These are phyloP conservation scores for Drosophila suboccidentalis DNA, from an alignment of 2,888 invertebrate genomes.

Conservation along the genomic window DNA sequence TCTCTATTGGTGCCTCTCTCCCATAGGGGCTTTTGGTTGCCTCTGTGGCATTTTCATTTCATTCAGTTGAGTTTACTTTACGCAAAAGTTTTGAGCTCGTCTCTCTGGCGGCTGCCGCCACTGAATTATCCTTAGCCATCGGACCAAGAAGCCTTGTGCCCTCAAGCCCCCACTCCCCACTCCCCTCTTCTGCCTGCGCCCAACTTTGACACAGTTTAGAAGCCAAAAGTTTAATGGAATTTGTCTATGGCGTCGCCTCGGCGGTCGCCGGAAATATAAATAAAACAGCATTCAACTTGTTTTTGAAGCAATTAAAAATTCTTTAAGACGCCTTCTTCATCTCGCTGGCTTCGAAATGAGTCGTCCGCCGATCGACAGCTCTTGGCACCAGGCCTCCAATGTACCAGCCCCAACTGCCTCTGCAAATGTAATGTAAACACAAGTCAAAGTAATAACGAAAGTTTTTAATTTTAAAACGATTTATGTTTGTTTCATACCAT, in stretches of 20 bases:
- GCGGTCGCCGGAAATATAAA: slow-evolving; percentile 73
- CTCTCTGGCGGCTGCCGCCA: slow-evolving; percentile 62
- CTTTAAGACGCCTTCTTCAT: slow-evolving; percentile 63
- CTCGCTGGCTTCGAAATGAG: slow-evolving; percentile 40
- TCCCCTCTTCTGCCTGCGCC: slow-evolving; percentile 27
- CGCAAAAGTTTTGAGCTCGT: slow-evolving; percentile 72
- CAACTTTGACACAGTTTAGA: slow-evolving; percentile 81
- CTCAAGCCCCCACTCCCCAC: background rate
- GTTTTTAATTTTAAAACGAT: slow-evolving; percentile 63
- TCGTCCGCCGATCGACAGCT: slow-evolving; percentile 42
- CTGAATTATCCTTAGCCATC: slow-evolving; percentile 78
- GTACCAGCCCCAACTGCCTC: slow-evolving; percentile 20
- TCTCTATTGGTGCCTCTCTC: slow-evolving; percentile 11
- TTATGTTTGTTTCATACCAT: slow-evolving; percentile 47
- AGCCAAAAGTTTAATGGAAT: slow-evolving; percentile 81
- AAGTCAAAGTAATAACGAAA: slow-evolving; percentile 58
- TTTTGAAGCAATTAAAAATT: slow-evolving; percentile 81
- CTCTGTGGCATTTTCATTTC: slow-evolving; percentile 83
- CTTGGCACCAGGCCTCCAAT: background rate
- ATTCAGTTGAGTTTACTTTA: slow-evolving; percentile 80
- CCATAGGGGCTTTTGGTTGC: slow-evolving; percentile 62
- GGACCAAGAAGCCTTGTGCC: slow-evolving; percentile 65
- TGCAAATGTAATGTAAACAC: slow-evolving; percentile 64
- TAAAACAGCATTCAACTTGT: slow-evolving; percentile 82
- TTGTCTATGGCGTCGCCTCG: slow-evolving; percentile 76